These are phyloP conservation scores for Crossoptilon crossoptilon DNA, from an alignment of 2,797 vertebrate species.

Conservation along the genomic window DNA sequence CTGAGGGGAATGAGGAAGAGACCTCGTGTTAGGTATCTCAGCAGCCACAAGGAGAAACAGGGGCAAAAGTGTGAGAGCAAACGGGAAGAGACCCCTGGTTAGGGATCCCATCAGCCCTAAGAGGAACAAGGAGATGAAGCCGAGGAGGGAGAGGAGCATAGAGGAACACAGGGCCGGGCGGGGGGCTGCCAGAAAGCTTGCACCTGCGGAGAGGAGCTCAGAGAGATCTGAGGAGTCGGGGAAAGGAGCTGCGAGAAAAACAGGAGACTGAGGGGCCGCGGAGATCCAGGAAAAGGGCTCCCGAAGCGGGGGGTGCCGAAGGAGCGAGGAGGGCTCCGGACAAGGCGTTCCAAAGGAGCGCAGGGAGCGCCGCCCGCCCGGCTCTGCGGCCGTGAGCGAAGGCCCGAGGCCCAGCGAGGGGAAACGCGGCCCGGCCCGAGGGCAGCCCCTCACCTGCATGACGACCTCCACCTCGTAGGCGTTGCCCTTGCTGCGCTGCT, in stretches of 20 bases:
- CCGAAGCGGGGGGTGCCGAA: neutral
- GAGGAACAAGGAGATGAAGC: too few species aligned
- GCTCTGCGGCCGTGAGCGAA: too few species aligned
- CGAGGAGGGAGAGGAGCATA: neutral
- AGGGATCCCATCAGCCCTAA: neutral
- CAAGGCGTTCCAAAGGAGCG: neutral
- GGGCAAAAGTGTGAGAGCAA: neutral
- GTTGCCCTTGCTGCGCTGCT: slow-evolving; percentile 98
- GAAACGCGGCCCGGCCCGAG: neutral
- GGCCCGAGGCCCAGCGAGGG: too few species aligned
- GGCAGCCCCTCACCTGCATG: slow-evolving; percentile 87
- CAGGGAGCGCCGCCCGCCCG: too few species aligned
- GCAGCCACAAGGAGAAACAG: rapidly evolving
- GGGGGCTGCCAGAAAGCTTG: too few species aligned
- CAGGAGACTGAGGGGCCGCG: neutral
- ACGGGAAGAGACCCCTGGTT: too few species aligned
- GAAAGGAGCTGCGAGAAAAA: neutral
- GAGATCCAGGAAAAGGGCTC: too few species aligned
- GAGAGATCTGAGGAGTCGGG: neutral
- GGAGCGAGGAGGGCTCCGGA: neutral
- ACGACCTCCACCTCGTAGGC: slow-evolving; percentile 98
- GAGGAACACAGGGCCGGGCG: neutral
- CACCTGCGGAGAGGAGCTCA: too few species aligned
- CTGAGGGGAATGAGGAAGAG: neutral
- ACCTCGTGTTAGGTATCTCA: neutral